Percentiles rank a stretch among this genome's conserved stretches.
Evolutionary conservation across 2,888 invertebrate genomes (phyloP).

Genomic region (Macroteleia sp.): DNA sequence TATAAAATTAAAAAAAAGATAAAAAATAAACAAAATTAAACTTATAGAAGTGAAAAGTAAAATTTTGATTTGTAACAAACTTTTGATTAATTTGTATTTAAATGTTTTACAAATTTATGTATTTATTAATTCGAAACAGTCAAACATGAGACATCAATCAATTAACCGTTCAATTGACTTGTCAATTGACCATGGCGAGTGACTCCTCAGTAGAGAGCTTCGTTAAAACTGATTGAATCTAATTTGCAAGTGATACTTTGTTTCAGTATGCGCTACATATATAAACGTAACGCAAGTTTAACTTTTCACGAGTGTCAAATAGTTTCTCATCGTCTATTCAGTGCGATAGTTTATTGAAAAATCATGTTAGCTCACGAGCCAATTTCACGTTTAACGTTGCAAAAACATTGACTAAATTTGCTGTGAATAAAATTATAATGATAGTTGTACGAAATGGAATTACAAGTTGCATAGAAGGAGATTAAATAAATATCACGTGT

Average conservation of each 20-base stretch:
- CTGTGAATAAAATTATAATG: neutral
- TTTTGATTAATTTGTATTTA: neutral
- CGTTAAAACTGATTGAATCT: conserved; percentile 52
- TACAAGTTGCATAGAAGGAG: neutral
- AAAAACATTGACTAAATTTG: conserved; percentile 3
- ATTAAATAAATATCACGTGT: too few relatives aligned
- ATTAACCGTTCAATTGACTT: conserved; percentile 48
- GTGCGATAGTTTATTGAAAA: conserved; percentile 40
- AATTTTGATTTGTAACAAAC: too few relatives aligned
- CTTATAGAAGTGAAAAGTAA: too few relatives aligned
- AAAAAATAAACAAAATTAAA: too few relatives aligned
- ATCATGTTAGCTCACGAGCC: conserved; percentile 23
- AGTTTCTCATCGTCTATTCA: conserved; percentile 27
- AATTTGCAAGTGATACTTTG: conserved; percentile 53
- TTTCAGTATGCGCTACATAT: conserved; percentile 45
- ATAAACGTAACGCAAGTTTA: conserved; percentile 47
- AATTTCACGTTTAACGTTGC: conserved; percentile 13
- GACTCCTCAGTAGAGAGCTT: conserved; percentile 38
- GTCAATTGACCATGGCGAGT: conserved; percentile 43
- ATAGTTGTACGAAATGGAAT: neutral
- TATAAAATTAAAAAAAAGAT: too few relatives aligned
- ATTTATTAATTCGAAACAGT: conserved; percentile 14
- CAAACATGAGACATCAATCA: conserved; percentile 33
- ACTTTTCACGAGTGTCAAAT: conserved; percentile 50
- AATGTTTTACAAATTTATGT: neutral